These are phyloP conservation scores for Galeopterus variegatus DNA, from an alignment of 2,113 vertebrate genomes.

Conservation along the genomic window DNA sequence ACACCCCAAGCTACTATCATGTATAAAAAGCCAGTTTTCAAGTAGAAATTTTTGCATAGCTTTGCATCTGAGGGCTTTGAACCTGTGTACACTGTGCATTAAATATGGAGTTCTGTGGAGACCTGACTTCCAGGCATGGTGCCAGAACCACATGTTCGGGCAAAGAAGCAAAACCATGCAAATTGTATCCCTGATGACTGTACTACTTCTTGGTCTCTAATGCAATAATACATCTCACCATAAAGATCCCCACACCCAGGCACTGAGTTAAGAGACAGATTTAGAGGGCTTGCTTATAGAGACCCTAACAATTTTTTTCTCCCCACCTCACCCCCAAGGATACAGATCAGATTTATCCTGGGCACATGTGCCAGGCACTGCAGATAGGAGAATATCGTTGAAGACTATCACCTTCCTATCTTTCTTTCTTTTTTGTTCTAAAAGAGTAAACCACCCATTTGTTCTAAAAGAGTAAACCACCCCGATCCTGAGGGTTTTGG, in stretches of 20 bases:
- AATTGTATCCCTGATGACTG: background rate
- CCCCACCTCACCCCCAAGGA: background rate
- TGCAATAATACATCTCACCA: slow-evolving; percentile 19
- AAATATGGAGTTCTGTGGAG: background rate
- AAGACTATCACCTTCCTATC: background rate
- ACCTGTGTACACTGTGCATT: background rate
- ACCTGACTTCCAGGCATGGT: background rate
- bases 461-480: background rate
- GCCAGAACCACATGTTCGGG: background rate
- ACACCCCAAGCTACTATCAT: background rate
- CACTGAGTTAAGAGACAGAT: background rate
- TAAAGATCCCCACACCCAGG: background rate
- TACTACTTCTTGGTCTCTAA: slow-evolving; percentile 18
- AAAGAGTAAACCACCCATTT: background rate
- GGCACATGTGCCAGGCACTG: background rate
- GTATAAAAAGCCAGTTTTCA: slow-evolving; percentile 40
- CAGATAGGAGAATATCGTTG: background rate
- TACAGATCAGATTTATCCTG: background rate
- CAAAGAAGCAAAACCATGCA: slow-evolving; percentile 49
- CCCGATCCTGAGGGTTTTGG: background rate
- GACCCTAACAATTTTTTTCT: background rate
- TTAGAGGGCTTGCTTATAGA: background rate
- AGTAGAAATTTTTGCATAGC: background rate
- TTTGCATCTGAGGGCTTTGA: background rate
- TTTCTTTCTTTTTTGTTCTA: background rate